These are phyloP conservation scores for Chrysolina haemoptera DNA, from an alignment of 2,888 invertebrate species.

Conservation along the genomic window DNA sequence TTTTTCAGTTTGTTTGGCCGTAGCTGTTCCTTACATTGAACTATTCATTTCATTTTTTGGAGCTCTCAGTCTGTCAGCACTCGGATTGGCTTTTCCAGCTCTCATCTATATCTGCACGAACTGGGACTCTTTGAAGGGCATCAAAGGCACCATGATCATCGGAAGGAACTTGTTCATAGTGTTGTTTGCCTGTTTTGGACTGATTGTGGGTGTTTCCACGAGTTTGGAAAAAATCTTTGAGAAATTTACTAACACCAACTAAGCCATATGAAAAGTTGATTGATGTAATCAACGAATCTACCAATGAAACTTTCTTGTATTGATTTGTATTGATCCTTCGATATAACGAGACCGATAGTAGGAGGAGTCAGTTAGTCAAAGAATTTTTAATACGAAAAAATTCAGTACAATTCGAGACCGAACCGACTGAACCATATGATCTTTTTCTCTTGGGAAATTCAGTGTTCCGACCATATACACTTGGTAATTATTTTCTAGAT, in stretches of 20 bases:
- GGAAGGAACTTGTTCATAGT: conserved; percentile 74
- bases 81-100: conserved; percentile 93
- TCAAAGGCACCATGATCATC: conserved; percentile 68
- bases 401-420: too few species aligned
- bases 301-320: too few species aligned
- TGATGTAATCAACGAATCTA: neutral
- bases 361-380: too few species aligned
- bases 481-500: too few species aligned
- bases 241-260: conserved; percentile 61
- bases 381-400: too few species aligned
- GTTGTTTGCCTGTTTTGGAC: conserved; percentile 75
- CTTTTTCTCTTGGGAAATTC: too few species aligned
- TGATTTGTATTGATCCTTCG: too few species aligned
- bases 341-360: too few species aligned
- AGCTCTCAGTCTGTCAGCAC: conserved; percentile 89
- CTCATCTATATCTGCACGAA: conserved; percentile 88
- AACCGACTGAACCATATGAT: too few species aligned
- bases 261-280: neutral
- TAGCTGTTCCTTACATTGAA: conserved; percentile 88
- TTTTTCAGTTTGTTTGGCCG: conserved; percentile 84
- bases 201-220: conserved; percentile 79
- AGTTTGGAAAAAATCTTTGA: conserved; percentile 75
- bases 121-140: conserved; percentile 76
- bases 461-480: too few species aligned
- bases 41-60: conserved; percentile 87